Evolutionary conservation across 2,888 invertebrate species (phyloP), one percentile per base, ranked within the genome.

Genomic region (Aspidapion aeneum): DNA sequence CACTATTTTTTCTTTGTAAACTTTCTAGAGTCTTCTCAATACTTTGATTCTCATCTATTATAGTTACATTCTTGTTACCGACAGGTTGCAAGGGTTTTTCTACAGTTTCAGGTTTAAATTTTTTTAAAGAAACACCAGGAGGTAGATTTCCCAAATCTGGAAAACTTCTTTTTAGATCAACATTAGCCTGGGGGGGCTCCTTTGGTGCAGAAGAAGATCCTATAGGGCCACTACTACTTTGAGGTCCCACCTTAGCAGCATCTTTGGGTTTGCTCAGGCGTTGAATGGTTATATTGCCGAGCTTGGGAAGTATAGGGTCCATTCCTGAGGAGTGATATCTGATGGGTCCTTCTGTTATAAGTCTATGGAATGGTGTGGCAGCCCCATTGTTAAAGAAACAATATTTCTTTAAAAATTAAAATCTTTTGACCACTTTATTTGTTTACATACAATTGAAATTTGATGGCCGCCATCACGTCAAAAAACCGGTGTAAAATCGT

Each of bases 241-340:
- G 72, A 54, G 71, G 66, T 66, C 69, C 73, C 67, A 69, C 66
- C 66, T 73, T 72, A 58, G 57, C 59, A 3, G 71, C 64, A 57
- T 73, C 74, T 69, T 77, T 77, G 54, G 77, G 75, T 72, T 78
- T 78, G 64, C 78, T 78, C 61, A 78, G 74, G 66, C 84, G 79
- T 74, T 86, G 85, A 71, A 86, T 85, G 54, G 84, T 86, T 72
- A 85, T 85, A 81, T 85, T 85, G 71, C 85, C 85, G 66, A 85
- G 83, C 71, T 83, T 79, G 70, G 83, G 83, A 64, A 86, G 76
- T 73, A 83, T 82, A 67, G 83, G 83, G 75, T 85, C 84, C 82
- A 85, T 82, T 65, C 71, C 67, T 54, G 63, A 60, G 49, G n/a
- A n/a, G n/a, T n/a, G n/a, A n/a, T n/a, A n/a, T n/a, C n/a, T n/a